These are phyloP conservation scores for Spilosoma lubricipeda DNA, from an alignment of 2,888 invertebrate species.

Conservation along the genomic window DNA sequence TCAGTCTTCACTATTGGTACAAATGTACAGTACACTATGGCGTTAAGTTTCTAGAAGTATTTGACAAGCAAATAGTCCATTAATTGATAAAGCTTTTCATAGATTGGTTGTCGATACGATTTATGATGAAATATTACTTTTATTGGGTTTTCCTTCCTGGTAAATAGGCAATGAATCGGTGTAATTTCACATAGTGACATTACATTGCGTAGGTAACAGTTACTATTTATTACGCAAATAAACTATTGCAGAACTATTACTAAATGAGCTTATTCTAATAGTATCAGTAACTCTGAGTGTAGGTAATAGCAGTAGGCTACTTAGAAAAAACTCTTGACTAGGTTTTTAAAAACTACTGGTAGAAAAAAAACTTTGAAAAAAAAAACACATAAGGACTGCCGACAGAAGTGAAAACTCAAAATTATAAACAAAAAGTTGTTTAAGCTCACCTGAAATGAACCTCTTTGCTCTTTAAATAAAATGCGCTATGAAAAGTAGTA, in stretches of 20 bases:
- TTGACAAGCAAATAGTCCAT: background rate
- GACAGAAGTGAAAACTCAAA: too few relatives aligned
- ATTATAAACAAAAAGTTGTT: too few relatives aligned
- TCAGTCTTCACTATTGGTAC: background rate
- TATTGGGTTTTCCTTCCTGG: background rate
- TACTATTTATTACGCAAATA: background rate
- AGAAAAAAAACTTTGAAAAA: background rate
- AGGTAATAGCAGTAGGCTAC: too few relatives aligned
- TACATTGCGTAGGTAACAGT: background rate
- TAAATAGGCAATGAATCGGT: background rate
- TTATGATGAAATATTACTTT: background rate
- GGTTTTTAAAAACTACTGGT: background rate
- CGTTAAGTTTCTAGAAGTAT: background rate
- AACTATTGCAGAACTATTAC: too few relatives aligned
- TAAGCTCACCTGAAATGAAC: too few relatives aligned
- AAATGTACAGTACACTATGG: too few relatives aligned
- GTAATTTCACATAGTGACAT: background rate
- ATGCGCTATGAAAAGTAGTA: too few relatives aligned
- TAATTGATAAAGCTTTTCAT: background rate
- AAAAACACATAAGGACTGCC: too few relatives aligned
- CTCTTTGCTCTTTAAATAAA: too few relatives aligned
- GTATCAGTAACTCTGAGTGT: too few relatives aligned
- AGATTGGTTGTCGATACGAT: background rate
- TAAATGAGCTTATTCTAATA: too few relatives aligned
- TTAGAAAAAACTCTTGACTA: background rate